These are phyloP conservation scores for Stenoptilia bipunctidactyla DNA, from an alignment of 2,888 invertebrate genomes.

Conservation along the genomic window DNA sequence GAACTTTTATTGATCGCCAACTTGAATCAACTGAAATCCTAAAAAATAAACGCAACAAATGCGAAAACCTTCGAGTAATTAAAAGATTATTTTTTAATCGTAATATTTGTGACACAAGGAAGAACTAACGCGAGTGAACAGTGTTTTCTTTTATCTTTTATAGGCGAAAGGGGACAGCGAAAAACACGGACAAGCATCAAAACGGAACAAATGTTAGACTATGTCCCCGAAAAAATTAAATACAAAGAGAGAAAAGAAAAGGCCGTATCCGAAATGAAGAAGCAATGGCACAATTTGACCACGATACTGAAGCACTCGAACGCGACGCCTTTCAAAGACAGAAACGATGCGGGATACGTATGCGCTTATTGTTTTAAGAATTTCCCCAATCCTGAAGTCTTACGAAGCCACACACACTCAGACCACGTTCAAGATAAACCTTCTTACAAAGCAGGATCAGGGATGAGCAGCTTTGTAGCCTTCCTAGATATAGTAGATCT, in stretches of 20 bases:
- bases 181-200: constrained; percentile 35
- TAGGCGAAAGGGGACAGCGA: constrained; percentile 50
- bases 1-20: no score
- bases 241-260: constrained; percentile 26
- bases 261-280: constrained; percentile 48
- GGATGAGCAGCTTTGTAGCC: constrained; percentile 50
- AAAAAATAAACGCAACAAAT: no score
- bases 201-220: constrained; percentile 33
- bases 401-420: constrained; percentile 40
- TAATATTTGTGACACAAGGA: constrained; percentile 2
- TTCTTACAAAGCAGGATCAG: constrained; percentile 47
- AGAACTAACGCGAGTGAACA: constrained; percentile 38
- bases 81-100: no score
- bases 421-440: constrained; percentile 49
- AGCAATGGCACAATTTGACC: constrained; percentile 57
- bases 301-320: constrained; percentile 51
- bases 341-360: constrained; percentile 54
- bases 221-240: constrained; percentile 8
- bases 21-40: no score
- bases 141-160: constrained; percentile 57
- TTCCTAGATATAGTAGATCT: constrained; percentile 53
- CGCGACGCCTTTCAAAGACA: constrained; percentile 54
- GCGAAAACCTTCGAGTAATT: no score
- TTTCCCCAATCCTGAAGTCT: constrained; percentile 37
- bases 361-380: constrained; percentile 59